A percentile compares a stretch with the other conserved stretches of the same genome.
Evolutionary conservation across 2,888 invertebrate genomes (phyloP).

Genomic region (Prostheceraeus crozeri): DNA sequence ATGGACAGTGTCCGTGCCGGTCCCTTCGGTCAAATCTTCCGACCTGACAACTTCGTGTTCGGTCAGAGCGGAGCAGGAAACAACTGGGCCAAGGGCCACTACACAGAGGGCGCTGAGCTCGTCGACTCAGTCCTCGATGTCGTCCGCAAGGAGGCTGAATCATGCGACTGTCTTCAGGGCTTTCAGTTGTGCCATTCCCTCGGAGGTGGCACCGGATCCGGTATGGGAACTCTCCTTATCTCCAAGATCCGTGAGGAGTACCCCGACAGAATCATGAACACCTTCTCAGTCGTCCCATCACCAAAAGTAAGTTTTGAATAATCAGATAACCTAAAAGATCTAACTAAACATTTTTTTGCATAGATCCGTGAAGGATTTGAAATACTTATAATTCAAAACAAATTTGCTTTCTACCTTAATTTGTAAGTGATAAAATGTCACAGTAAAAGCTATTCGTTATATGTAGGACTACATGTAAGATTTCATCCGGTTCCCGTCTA

Average conservation of each 20-base stretch:
- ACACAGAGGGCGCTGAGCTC: slow-evolving; percentile 79
- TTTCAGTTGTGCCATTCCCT: slow-evolving; percentile 60
- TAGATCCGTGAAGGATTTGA: too few relatives aligned
- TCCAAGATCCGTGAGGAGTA: slow-evolving; percentile 29
- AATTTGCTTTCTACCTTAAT: too few relatives aligned
- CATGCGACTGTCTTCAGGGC: slow-evolving; percentile 79
- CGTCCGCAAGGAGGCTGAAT: slow-evolving; percentile 69
- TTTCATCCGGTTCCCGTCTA: too few relatives aligned
- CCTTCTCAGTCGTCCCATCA: slow-evolving; percentile 82
- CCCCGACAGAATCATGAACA: slow-evolving; percentile 73
- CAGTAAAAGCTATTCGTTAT: too few relatives aligned
- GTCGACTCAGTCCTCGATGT: slow-evolving; percentile 63
- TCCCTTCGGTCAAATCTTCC: slow-evolving; percentile 84
- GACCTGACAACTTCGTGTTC: slow-evolving; percentile 90
- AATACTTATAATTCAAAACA: too few relatives aligned
- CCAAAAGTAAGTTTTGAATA: slow-evolving; percentile 62
- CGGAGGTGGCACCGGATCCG: slow-evolving; percentile 56
- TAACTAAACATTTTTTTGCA: too few relatives aligned
- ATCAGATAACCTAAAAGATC: not conserved
- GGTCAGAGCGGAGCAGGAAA: slow-evolving; percentile 40
- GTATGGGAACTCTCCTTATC: slow-evolving; percentile 27
- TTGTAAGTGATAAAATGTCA: too few relatives aligned
- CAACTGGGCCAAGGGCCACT: slow-evolving; percentile 29
- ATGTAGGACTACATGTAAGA: too few relatives aligned
- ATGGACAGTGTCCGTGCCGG: slow-evolving; percentile 66